A percentile compares a stretch with the other conserved stretches of the same genome.
Conservation (phyloP, 2,113 vertebrate species). For the Paradisaea rubra region DNA sequence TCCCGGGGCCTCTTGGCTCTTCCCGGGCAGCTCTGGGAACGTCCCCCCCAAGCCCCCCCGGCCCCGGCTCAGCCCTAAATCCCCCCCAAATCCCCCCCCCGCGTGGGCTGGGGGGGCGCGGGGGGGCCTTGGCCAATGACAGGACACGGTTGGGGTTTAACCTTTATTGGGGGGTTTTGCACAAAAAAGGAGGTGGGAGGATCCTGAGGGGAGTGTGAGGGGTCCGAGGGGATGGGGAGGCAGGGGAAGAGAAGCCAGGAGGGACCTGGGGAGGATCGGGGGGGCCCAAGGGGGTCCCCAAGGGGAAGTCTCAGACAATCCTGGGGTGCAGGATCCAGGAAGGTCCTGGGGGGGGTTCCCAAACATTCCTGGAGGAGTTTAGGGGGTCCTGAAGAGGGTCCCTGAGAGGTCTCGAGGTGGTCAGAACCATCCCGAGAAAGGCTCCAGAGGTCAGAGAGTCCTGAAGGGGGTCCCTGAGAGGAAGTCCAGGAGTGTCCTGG, state of each 20-base stretch:
- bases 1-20: neutral
- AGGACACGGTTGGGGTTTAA: neutral
- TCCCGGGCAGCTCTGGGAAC: neutral
- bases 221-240: neutral
- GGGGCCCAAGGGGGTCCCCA: no score
- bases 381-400: neutral
- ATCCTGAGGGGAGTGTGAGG: no score
- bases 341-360: neutral
- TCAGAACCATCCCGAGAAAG: accelerated
- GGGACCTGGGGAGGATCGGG: neutral
- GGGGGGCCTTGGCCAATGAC: no score
- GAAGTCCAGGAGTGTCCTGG: neutral
- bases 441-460: no score
- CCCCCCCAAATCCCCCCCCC: no score
- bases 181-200: neutral
- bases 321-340: neutral
- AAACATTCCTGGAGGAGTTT: neutral
- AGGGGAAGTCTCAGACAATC: neutral
- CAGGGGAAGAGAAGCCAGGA: neutral
- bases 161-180: neutral
- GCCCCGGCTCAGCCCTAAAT: no score
- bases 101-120: no score
- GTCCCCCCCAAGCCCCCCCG: no score
- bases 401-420: neutral
- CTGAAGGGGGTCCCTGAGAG: no score